Evolutionary conservation across 2,797 vertebrate genomes (phyloP).

Genomic region (Sitta carolinensis): DNA sequence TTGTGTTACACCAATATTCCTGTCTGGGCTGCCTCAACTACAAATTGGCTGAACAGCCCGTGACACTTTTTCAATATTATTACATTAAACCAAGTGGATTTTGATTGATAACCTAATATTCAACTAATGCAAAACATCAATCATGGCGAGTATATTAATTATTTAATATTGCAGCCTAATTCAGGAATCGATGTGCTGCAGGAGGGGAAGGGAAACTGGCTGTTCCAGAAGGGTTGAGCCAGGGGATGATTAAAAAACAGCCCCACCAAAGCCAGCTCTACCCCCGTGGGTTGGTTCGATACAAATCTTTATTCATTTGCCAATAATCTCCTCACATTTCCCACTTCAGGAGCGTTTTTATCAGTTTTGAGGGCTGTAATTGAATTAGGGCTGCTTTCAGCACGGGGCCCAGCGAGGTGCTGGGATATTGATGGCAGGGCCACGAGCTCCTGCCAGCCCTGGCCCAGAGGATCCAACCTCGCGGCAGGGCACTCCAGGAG

Average conservation of each 20-base stretch:
- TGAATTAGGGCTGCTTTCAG: slow-evolving; percentile 86
- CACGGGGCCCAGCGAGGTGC: slow-evolving; percentile 72
- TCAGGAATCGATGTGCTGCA: slow-evolving; percentile 94
- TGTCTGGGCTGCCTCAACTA: slow-evolving; percentile 93
- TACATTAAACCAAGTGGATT: slow-evolving; percentile 99
- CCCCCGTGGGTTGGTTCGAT: slow-evolving; percentile 81
- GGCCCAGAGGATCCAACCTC: too few relatives aligned
- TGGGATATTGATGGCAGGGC: slow-evolving; percentile 75
- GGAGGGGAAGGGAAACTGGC: slow-evolving; percentile 82
- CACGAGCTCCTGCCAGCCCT: slow-evolving; percentile 20
- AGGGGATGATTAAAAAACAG: slow-evolving; percentile 80
- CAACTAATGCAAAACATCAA: slow-evolving; percentile 99
- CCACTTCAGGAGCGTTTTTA: slow-evolving; percentile 83
- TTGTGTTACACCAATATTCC: slow-evolving; percentile 86
- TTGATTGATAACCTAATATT: slow-evolving; percentile 99
- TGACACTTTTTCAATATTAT: slow-evolving; percentile 99
- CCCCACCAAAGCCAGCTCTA: slow-evolving; percentile 72
- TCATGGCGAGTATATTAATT: slow-evolving; percentile 99
- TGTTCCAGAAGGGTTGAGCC: slow-evolving; percentile 84
- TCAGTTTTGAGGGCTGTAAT: slow-evolving; percentile 87
- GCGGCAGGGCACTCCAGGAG: too few relatives aligned
- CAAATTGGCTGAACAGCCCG: slow-evolving; percentile 96
- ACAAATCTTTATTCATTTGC: slow-evolving; percentile 92
- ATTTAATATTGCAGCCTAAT: slow-evolving; percentile 99
- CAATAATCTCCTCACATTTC: slow-evolving; percentile 87